These are phyloP conservation scores for Tretioscincus oriximinensis DNA, from an alignment of 2,113 vertebrate genomes.

Conservation along the genomic window DNA sequence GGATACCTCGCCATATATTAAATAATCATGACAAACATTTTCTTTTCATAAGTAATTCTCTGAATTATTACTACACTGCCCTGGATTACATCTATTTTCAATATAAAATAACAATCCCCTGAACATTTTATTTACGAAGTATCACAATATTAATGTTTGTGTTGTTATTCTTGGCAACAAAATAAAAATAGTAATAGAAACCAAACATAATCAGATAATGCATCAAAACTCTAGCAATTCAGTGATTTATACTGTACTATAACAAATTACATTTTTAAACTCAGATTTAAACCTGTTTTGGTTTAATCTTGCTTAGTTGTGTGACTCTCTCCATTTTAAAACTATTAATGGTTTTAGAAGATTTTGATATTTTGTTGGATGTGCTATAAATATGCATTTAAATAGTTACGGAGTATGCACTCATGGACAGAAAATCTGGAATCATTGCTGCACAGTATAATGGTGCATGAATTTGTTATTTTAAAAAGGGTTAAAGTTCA, in stretches of 20 bases:
- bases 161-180: not conserved
- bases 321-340: not conserved
- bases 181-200: not conserved
- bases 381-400: slow-evolving; percentile 34
- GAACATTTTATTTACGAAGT: not conserved
- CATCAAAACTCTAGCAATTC: slow-evolving; percentile 9
- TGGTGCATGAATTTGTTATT: slow-evolving; percentile 80
- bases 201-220: not conserved
- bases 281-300: too few relatives aligned
- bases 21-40: not conserved
- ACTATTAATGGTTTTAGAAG: slow-evolving; percentile 38
- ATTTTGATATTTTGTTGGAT: slow-evolving; percentile 13
- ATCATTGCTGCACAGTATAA: slow-evolving; percentile 69
- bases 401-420: slow-evolving; percentile 61
- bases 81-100: not conserved
- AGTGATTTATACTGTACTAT: not conserved
- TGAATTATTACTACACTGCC: not conserved
- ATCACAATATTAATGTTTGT: not conserved
- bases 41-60: not conserved
- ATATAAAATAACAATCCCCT: too few relatives aligned
- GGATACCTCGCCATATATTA: too few relatives aligned
- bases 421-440: slow-evolving; percentile 49
- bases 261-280: not conserved
- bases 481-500: slow-evolving; percentile 82
- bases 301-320: not conserved